phyloP scores from a whole-genome alignment of 2,113 vertebrate genomes.

The Lycaon pictus region DNA sequence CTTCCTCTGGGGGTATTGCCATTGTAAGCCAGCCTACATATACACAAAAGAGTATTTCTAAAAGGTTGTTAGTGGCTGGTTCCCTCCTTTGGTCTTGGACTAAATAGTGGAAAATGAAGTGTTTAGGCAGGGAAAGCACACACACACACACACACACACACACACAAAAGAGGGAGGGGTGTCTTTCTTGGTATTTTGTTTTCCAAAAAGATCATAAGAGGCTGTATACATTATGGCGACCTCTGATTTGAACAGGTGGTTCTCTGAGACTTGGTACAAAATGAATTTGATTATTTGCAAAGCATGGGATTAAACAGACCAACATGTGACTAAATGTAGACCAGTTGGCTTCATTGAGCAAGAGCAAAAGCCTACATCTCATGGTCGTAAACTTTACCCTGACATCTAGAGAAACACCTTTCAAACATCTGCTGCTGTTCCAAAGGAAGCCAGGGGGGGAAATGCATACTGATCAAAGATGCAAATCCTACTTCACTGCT shows the following conservation, averaged over 20 bases:
- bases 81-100: neutral
- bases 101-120: neutral
- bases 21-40: neutral
- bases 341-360: conserved; percentile 36
- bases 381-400: neutral
- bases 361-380: neutral
- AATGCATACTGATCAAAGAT: conserved; percentile 23
- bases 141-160: too few relatives aligned
- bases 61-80: neutral
- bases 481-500: neutral
- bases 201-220: neutral
- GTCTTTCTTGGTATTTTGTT: neutral
- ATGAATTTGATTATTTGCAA: conserved; percentile 36
- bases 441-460: neutral
- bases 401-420: conserved; percentile 54
- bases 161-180: neutral
- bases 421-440: conserved; percentile 58
- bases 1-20: neutral
- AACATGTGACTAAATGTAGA: neutral
- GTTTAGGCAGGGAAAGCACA: neutral
- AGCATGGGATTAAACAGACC: neutral
- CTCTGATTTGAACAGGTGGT: conserved; percentile 46
- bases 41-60: neutral
- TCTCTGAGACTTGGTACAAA: neutral
- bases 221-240: neutral